Percentiles rank a stretch among this genome's conserved stretches.
Conservation (phyloP, 2,888 invertebrate species). For the Lithophane ornitopus region DNA sequence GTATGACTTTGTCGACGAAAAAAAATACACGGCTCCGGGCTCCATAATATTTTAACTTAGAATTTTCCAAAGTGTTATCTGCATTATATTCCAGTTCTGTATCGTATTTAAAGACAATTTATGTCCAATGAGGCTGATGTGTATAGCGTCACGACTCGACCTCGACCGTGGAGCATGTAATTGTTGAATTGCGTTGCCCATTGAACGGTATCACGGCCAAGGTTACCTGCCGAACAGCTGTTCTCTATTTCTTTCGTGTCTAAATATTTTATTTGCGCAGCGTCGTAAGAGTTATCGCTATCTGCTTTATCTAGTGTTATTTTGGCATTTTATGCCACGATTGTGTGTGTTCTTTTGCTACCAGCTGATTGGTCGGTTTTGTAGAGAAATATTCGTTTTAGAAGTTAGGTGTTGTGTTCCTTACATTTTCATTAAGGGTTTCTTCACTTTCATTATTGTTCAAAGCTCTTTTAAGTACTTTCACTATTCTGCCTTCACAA, state of each 20-base stretch:
- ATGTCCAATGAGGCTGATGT: conserved; percentile 55
- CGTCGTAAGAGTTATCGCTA: conserved; percentile 47
- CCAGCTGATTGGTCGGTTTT: conserved; percentile 20
- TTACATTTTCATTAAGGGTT: background rate
- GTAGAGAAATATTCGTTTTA: background rate
- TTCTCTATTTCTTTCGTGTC: conserved; percentile 69
- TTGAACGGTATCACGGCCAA: conserved; percentile 86
- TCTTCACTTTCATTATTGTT: background rate
- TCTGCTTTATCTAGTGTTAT: conserved; percentile 52
- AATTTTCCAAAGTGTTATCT: conserved; percentile 45
- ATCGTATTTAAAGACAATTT: conserved; percentile 55
- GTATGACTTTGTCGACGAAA: background rate
- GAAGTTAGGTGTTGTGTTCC: background rate
- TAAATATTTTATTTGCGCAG: conserved; percentile 69
- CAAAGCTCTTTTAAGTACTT: background rate
- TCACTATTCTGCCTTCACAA: background rate
- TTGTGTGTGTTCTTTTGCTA: conserved; percentile 23
- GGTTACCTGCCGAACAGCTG: conserved; percentile 81
- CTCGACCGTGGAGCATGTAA: conserved; percentile 85
- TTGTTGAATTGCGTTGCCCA: conserved; percentile 85
- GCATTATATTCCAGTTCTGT: conserved; percentile 22
- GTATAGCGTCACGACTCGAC: conserved; percentile 75
- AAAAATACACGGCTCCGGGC: conserved; percentile 7
- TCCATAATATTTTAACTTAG: conserved; percentile 11
- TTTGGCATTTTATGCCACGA: conserved; percentile 24